Percentiles rank a stretch among this genome's conserved stretches.
Evolutionary conservation across 2,888 invertebrate genomes (phyloP).

Genomic region (Polydrusus pterygomalis): DNA sequence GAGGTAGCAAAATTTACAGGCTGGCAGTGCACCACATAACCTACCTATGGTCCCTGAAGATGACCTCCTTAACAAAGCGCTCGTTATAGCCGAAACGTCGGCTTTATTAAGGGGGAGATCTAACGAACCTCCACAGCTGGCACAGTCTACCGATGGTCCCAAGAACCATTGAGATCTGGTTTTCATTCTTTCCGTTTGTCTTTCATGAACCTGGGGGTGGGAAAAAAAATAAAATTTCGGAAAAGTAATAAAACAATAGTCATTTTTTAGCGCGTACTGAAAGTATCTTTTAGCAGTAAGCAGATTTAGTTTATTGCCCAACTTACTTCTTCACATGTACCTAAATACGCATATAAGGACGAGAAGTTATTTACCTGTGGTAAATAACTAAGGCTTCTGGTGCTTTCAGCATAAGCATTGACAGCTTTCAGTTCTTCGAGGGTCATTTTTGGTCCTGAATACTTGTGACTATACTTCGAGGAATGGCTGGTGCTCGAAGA

Average conservation of each 20-base stretch:
- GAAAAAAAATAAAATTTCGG: too few species aligned
- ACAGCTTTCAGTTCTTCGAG: constrained; percentile 89
- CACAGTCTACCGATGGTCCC: constrained; percentile 77
- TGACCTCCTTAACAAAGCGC: constrained; percentile 72
- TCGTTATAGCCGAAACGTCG: constrained; percentile 69
- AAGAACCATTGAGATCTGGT: constrained; percentile 98
- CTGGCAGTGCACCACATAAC: too few species aligned
- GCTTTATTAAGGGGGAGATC: constrained; percentile 71
- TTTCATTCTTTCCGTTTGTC: constrained; percentile 97
- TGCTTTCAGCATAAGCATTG: constrained; percentile 93
- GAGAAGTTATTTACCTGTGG: constrained; percentile 86
- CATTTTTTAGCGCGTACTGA: too few species aligned
- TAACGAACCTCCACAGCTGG: constrained; percentile 71
- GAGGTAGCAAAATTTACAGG: too few species aligned
- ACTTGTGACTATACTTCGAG: constrained; percentile 76
- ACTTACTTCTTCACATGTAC: too few species aligned
- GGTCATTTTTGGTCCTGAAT: constrained; percentile 83
- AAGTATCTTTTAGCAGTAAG: too few species aligned
- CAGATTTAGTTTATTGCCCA: too few species aligned
- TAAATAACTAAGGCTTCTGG: constrained; percentile 91
- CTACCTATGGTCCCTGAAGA: constrained; percentile 77
- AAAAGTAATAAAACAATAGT: too few species aligned
- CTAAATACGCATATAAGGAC: too few species aligned
- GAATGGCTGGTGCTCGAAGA: constrained; percentile 84
- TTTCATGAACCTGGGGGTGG: constrained; percentile 89